phyloP scores from a whole-genome alignment of 2,797 vertebrate genomes.

The Myotis vivesi region DNA sequence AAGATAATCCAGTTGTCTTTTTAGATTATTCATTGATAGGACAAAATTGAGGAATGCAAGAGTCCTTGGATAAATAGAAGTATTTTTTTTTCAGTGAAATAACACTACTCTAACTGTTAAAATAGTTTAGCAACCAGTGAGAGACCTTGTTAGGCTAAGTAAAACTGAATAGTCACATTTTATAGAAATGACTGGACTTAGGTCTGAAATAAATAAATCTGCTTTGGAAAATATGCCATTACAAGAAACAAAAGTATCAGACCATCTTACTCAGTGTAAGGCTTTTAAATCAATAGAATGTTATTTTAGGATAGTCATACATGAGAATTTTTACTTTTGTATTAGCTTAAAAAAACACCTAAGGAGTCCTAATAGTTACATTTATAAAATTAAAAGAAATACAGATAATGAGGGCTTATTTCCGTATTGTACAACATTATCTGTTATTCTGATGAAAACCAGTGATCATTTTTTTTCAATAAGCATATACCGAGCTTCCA shows the following conservation, averaged over 20 bases:
- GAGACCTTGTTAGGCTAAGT: background rate
- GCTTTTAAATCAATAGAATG: background rate
- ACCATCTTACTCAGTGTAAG: background rate
- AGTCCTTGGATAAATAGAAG: background rate
- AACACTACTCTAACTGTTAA: background rate
- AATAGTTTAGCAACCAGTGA: background rate
- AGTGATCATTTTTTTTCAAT: background rate
- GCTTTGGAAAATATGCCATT: constrained; percentile 1
- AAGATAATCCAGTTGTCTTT: constrained; percentile 38
- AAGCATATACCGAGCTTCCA: background rate
- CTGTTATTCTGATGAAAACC: background rate
- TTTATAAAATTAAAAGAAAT: constrained; percentile 17
- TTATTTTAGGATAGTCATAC: constrained; percentile 24
- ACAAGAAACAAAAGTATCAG: background rate
- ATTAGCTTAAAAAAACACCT: background rate
- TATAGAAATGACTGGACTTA: background rate
- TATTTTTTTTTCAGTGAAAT: constrained; percentile 39
- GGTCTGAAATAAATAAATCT: background rate
- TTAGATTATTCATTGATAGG: constrained; percentile 29
- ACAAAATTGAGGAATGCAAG: constrained; percentile 35
- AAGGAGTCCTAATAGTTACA: background rate
- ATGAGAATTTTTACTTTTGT: background rate
- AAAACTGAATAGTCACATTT: constrained; percentile 12
- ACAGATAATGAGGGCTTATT: background rate
- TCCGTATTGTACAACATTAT: background rate